Evolutionary conservation across 2,113 vertebrate species (phyloP).

Genomic region (Siniperca knerii): DNA sequence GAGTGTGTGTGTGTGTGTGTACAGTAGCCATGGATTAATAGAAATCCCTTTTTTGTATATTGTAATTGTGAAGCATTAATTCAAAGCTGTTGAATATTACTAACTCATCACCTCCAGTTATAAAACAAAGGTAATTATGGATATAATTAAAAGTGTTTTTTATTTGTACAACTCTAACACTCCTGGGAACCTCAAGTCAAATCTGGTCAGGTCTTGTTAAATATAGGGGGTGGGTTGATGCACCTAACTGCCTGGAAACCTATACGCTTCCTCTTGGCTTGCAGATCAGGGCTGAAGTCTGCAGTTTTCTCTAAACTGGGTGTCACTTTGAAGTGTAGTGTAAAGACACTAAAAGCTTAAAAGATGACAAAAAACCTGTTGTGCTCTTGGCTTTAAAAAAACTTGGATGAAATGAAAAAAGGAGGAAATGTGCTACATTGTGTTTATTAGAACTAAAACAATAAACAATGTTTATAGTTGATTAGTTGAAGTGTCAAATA

Average conservation of each 20-base stretch:
- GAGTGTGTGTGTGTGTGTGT: slow-evolving; percentile 11
- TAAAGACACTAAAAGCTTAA: too few relatives aligned
- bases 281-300: not conserved
- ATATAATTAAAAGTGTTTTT: not conserved
- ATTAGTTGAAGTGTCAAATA: too few relatives aligned
- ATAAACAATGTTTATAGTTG: not conserved
- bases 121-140: not conserved
- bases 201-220: not conserved
- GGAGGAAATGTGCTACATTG: too few relatives aligned
- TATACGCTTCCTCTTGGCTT: not conserved
- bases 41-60: slow-evolving; percentile 27
- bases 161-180: not conserved
- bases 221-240: not conserved
- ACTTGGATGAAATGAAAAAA: not conserved
- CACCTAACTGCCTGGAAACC: not conserved
- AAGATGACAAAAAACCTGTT: not conserved
- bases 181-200: not conserved
- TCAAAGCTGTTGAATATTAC: not conserved
- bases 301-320: too few relatives aligned
- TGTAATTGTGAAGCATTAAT: not conserved
- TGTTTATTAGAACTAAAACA: not conserved
- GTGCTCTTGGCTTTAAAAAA: not conserved
- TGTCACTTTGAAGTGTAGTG: too few relatives aligned
- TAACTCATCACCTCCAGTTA: not conserved
- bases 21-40: slow-evolving; percentile 1